phyloP scores from a whole-genome alignment of 2,113 vertebrate genomes.

The Epinephelus moara region DNA sequence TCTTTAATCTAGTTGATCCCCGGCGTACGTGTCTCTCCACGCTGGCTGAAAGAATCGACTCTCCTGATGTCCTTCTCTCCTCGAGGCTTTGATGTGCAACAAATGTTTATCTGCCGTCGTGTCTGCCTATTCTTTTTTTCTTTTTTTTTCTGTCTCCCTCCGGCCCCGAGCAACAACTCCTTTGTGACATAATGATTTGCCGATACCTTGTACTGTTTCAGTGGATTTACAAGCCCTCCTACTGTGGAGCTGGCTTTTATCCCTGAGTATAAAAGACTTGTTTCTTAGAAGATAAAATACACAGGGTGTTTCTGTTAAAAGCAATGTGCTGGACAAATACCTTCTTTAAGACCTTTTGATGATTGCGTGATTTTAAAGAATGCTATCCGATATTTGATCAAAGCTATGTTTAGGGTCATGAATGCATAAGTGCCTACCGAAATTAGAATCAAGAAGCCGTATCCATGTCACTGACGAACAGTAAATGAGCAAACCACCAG shows the following conservation, averaged over 20 bases:
- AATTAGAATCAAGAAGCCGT: conserved; percentile 19
- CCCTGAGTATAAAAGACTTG: conserved; percentile 9
- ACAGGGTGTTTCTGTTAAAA: background rate
- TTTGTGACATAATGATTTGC: conserved; percentile 73
- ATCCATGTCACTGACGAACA: conserved; percentile 14
- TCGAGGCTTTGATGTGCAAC: conserved; percentile 60
- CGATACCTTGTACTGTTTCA: conserved; percentile 59
- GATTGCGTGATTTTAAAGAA: background rate
- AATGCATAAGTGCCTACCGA: conserved; percentile 8
- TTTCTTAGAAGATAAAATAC: conserved; percentile 19
- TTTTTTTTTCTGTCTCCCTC: conserved; percentile 26
- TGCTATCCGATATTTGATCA: background rate
- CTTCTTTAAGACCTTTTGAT: background rate
- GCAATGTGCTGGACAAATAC: background rate
- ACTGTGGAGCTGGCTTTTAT: conserved; percentile 47
- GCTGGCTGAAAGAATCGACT: conserved; percentile 46
- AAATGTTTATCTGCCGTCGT: conserved; percentile 56
- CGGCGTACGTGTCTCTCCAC: conserved; percentile 29
- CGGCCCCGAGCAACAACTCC: conserved; percentile 54
- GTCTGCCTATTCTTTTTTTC: conserved; percentile 2
- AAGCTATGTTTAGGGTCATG: conserved; percentile 25
- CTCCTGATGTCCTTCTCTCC: conserved; percentile 30
- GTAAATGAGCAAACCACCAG: conserved; percentile 21
- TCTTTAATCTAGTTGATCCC: conserved; percentile 72
- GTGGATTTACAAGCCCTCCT: conserved; percentile 62